Base-by-base conservation (phyloP, 2,888 invertebrate species). In the Allygus modestus region DNA sequence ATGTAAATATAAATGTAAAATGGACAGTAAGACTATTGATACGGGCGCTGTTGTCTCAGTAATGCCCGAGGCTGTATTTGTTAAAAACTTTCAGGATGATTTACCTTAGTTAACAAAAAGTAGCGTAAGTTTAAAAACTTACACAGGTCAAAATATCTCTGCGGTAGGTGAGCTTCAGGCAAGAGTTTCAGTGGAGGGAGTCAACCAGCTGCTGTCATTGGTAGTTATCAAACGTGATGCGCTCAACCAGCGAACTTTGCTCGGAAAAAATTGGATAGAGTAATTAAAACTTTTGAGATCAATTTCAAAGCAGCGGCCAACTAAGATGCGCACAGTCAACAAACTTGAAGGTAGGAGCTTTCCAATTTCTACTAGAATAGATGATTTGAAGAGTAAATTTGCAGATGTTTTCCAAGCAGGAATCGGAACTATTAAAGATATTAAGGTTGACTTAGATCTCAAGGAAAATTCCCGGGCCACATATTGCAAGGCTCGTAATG, bases 401-500 rank as follows among this genome's bases (percentile, higher is more conserved):
- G 7, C 61, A 17, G 28, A 23, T 28, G 61, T 61, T 5, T 61
- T 61, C 28, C 26, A 61, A 23, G 9, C 61, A 23, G 61, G 61
- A 4, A 61, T 61, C 9, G 61, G 61, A 1, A 61, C 61, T 2
- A 23, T 61, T 9, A 61, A 61, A 17, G 61, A 28, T 61, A 28
- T 61, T 11, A 11, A 61, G 20, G 61, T 61, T 11, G 28, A 61
- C 26, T 28, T 61, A 61, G 26, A 2, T 11, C 61, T 61, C 9
- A 61, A 61, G 26, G 61, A 61, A 17, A 28, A 28, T 28, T 23
- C 61, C 1, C 4, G 28, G 61, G 9, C 61, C 7, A 28, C 20
- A 28, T 61, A 11, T 28, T 61, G 61, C 17, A 61, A 61, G 61
- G 61, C 61, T 11, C 61, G 28, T 28, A 61, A 61, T 23, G 61